Conservation (phyloP, 2,113 vertebrate genomes). For the Penelope pileata region DNA sequence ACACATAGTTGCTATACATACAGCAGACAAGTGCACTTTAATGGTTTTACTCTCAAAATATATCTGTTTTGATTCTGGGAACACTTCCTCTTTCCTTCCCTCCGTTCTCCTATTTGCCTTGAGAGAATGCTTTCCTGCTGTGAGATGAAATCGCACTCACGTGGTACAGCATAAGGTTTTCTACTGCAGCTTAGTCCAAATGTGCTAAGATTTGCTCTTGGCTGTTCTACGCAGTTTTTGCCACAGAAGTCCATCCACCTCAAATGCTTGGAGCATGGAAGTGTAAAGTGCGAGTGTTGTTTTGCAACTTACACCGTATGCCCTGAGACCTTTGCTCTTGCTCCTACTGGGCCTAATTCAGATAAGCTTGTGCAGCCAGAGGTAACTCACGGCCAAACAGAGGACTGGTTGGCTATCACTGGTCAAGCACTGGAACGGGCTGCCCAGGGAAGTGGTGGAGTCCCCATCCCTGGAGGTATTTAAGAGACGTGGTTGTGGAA, state of each 20-base stretch:
- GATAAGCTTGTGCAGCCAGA: not conserved
- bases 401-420: not conserved
- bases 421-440: not conserved
- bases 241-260: not conserved
- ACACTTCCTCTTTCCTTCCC: constrained; percentile 2
- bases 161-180: not conserved
- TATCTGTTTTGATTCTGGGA: not conserved
- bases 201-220: not conserved
- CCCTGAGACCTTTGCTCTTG: not conserved
- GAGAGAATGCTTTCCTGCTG: not conserved
- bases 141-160: not conserved
- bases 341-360: not conserved
- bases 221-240: not conserved
- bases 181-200: not conserved
- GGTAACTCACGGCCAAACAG: not conserved
- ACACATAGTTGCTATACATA: not conserved
- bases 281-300: not conserved
- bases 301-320: not conserved
- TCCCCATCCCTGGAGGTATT: not conserved
- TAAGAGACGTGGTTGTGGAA: not conserved
- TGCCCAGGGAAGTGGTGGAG: not conserved
- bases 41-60: not conserved
- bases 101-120: not conserved
- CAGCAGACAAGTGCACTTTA: not conserved
- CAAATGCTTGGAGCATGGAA: not conserved